A percentile compares a stretch with the other conserved stretches of the same genome.
phyloP scores from a whole-genome alignment of 2,797 vertebrate genomes.

The Sebastes itinus region DNA sequence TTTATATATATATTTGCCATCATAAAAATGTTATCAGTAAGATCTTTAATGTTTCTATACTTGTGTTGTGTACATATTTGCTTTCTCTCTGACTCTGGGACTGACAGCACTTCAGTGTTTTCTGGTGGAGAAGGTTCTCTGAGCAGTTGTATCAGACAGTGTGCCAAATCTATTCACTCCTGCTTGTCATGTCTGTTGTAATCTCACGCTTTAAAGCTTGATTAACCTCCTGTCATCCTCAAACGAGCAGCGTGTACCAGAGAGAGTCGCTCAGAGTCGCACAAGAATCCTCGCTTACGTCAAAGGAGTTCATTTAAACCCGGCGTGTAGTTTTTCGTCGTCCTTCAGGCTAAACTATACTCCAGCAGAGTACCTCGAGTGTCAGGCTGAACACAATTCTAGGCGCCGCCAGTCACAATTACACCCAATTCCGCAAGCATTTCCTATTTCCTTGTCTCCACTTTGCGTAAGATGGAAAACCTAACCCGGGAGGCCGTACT shows the following conservation, averaged over 20 bases:
- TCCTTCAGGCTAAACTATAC: conserved; percentile 66
- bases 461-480: conserved; percentile 75
- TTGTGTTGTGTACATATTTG: conserved; percentile 24
- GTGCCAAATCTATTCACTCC: conserved; percentile 67
- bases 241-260: conserved; percentile 55
- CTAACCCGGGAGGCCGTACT: conserved; percentile 64
- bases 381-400: conserved; percentile 65
- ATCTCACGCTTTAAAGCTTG: conserved; percentile 78
- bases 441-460: conserved; percentile 78
- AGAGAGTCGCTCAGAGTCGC: conserved; percentile 51
- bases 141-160: conserved; percentile 51
- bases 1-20: too few relatives aligned
- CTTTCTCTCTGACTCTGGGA: conserved; percentile 8
- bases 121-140: conserved; percentile 20
- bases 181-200: conserved; percentile 73
- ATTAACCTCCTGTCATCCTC: conserved; percentile 77
- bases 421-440: conserved; percentile 73
- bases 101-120: conserved; percentile 35
- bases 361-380: conserved; percentile 63
- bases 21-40: too few relatives aligned
- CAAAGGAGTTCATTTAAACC: conserved; percentile 67
- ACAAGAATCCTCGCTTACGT: conserved; percentile 48
- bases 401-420: conserved; percentile 76
- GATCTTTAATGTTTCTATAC: conserved; percentile 29
- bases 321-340: conserved; percentile 48